These are phyloP conservation scores for Menidia menidia DNA, from an alignment of 2,797 vertebrate genomes.

Conservation along the genomic window DNA sequence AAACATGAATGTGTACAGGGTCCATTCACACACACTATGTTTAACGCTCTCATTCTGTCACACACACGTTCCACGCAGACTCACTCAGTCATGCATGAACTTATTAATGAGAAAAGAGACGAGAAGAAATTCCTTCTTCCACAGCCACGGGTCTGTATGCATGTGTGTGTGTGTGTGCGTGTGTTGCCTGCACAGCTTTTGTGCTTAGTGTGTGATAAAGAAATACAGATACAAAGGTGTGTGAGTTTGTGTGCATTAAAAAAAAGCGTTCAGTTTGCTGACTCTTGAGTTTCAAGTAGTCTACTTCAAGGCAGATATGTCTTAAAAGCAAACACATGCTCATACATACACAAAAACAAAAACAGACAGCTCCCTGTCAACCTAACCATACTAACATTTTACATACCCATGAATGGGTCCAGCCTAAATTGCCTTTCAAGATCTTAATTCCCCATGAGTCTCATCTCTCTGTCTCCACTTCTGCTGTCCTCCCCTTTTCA, in stretches of 20 bases:
- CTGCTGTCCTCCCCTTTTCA: constrained; percentile 7
- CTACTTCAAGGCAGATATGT: constrained; percentile 16
- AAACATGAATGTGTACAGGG: neutral
- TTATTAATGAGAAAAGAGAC: constrained; percentile 68
- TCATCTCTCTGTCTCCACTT: constrained; percentile 5
- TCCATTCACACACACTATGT: constrained; percentile 10
- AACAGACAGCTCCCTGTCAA: constrained; percentile 43
- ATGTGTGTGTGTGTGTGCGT: neutral
- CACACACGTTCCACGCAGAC: constrained; percentile 24
- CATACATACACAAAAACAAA: constrained; percentile 3
- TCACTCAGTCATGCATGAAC: constrained; percentile 47
- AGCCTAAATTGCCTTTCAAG: constrained; percentile 42
- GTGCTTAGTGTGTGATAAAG: neutral
- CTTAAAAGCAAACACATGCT: constrained; percentile 7
- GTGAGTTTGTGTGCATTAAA: constrained; percentile 6
- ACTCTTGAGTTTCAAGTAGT: constrained; percentile 27
- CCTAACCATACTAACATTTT: constrained; percentile 36
- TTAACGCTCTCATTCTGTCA: constrained; percentile 18
- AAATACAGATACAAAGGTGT: neutral
- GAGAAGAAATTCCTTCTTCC: constrained; percentile 19
- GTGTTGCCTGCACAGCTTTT: neutral
- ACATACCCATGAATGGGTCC: constrained; percentile 24
- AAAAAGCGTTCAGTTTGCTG: constrained; percentile 60
- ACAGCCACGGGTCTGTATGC: neutral
- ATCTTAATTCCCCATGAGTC: constrained; percentile 66